These are phyloP conservation scores for Drosophila miranda DNA, from an alignment of 1,140 invertebrate species.

Conservation along the genomic window DNA sequence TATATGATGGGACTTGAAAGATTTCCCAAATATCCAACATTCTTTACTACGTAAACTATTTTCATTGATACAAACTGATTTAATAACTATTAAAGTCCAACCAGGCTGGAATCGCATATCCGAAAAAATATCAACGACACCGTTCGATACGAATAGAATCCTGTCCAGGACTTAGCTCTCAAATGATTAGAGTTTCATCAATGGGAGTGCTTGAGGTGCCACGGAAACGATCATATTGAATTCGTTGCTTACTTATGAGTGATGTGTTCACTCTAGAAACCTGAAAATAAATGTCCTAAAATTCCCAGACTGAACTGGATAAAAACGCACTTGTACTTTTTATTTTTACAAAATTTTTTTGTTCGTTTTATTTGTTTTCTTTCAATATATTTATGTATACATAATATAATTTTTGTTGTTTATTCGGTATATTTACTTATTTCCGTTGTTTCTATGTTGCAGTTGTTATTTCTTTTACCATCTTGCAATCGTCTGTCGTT, in stretches of 20 bases:
- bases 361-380: constrained; percentile 80
- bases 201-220: too few species aligned
- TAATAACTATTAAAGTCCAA: too few species aligned
- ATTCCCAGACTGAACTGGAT: neutral
- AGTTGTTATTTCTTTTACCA: constrained; percentile 58
- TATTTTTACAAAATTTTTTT: constrained; percentile 82
- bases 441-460: constrained; percentile 74
- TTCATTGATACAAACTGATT: too few species aligned
- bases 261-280: neutral
- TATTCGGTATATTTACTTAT: constrained; percentile 73
- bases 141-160: too few species aligned
- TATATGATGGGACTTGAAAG: too few species aligned
- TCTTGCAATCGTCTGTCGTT: constrained; percentile 41
- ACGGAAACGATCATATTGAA: too few species aligned
- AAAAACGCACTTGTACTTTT: constrained; percentile 24
- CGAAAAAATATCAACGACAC: too few species aligned
- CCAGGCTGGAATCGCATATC: too few species aligned
- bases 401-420: constrained; percentile 80
- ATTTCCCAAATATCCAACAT: too few species aligned
- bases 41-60: too few species aligned
- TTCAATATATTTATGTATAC: constrained; percentile 82
- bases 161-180: too few species aligned
- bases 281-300: neutral
- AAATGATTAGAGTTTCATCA: too few species aligned
- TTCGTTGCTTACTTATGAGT: neutral